Conservation (phyloP, 2,888 invertebrate species). For the Metalampra italica region DNA sequence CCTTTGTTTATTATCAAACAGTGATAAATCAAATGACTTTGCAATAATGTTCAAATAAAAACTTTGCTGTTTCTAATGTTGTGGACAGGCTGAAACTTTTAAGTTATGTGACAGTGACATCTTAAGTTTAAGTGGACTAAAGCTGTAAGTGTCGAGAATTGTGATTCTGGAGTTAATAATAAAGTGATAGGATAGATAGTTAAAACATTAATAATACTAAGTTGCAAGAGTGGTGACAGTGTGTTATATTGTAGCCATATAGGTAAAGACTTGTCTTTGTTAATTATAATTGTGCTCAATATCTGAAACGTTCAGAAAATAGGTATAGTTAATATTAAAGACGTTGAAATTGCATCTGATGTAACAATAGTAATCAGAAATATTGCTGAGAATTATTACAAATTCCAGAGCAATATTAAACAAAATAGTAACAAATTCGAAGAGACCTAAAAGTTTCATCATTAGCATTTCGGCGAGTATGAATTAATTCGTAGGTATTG, state of each 20-base stretch:
- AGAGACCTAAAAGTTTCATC: no score
- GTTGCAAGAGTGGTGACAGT: conserved; percentile 1
- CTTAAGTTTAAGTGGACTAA: conserved; percentile 21
- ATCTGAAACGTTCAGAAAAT: neutral
- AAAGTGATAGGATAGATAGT: conserved; percentile 13
- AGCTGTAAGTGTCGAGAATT: conserved; percentile 8
- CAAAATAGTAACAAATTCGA: no score
- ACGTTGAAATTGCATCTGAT: no score
- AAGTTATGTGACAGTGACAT: conserved; percentile 26
- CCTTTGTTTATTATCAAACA: conserved; percentile 75
- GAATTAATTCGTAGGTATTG: no score
- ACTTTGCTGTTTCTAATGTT: conserved; percentile 30
- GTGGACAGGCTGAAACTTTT: conserved; percentile 26
- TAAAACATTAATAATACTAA: neutral
- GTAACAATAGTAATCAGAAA: no score
- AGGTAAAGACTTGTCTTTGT: neutral
- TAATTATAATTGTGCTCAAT: neutral
- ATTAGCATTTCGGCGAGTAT: no score
- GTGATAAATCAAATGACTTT: conserved; percentile 76
- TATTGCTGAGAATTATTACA: no score
- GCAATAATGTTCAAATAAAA: conserved; percentile 50
- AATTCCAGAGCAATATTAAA: no score
- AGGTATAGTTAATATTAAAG: no score
- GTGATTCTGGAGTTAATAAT: conserved; percentile 12
- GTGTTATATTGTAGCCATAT: neutral